Conservation (phyloP, 2,113 vertebrate genomes). For the Mola mola region DNA sequence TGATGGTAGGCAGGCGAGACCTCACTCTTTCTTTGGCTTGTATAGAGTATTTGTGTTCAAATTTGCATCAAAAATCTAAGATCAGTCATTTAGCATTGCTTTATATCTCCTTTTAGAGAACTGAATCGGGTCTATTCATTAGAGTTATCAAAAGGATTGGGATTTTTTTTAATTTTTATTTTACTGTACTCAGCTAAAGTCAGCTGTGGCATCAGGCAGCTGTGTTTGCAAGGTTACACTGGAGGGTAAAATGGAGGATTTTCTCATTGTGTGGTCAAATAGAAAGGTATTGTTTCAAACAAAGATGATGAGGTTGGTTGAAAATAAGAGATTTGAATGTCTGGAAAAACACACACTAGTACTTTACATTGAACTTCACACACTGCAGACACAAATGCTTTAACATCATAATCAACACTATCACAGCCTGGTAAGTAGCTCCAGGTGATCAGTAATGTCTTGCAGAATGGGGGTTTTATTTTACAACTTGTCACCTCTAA, state of each 20-base stretch:
- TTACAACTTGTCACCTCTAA: constrained; percentile 6
- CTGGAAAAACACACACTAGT: no score
- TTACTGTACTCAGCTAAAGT: constrained; percentile 36
- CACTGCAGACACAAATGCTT: no score
- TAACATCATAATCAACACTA: no score
- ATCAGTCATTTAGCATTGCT: constrained; percentile 46
- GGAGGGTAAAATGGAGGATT: constrained; percentile 42
- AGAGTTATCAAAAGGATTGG: constrained; percentile 69
- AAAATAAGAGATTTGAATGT: no score
- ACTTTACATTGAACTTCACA: no score
- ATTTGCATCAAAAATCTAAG: constrained; percentile 35
- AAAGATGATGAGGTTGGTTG: no score
- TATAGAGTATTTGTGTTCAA: no score
- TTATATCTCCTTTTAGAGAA: constrained; percentile 49
- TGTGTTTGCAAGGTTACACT: constrained; percentile 56
- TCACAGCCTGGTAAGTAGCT: no score
- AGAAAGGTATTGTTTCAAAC: no score
- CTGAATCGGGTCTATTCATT: constrained; percentile 54
- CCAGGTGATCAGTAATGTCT: constrained; percentile 18
- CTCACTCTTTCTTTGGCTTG: constrained; percentile 17
- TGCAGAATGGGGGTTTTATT: constrained; percentile 18
- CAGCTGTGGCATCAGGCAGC: constrained; percentile 60
- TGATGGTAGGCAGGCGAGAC: constrained; percentile 45
- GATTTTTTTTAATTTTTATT: constrained; percentile 57
- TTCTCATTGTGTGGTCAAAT: constrained; percentile 37